Evolutionary conservation across 1,140 invertebrate species (phyloP).

Genomic region (Pseudobourletiella spinata): DNA sequence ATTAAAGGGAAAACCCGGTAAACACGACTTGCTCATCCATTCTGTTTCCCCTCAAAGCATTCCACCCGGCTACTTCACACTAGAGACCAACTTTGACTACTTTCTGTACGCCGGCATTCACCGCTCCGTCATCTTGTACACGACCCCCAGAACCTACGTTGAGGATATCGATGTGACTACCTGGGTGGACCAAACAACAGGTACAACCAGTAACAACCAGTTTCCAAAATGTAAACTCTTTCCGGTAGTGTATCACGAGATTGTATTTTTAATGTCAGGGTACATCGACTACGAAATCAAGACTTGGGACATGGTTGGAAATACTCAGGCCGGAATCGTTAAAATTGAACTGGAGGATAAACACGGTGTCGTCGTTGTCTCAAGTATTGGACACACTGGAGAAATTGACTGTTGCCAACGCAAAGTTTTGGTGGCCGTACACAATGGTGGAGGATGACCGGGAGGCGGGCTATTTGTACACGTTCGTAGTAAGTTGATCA

Average conservation of each 20-base stretch:
- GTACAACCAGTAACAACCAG: neutral
- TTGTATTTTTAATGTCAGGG: neutral
- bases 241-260: neutral
- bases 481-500: slow-evolving; percentile 40
- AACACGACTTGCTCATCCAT: slow-evolving; percentile 13
- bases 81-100: slow-evolving; percentile 52
- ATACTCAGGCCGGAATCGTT: neutral
- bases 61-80: slow-evolving; percentile 33
- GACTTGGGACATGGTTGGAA: neutral
- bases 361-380: slow-evolving; percentile 31
- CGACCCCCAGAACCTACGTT: slow-evolving; percentile 46
- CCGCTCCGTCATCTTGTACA: slow-evolving; percentile 50
- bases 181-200: slow-evolving; percentile 14
- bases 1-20: slow-evolving; percentile 21
- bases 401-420: slow-evolving; percentile 37
- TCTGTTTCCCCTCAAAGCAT: slow-evolving; percentile 15
- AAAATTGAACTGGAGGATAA: slow-evolving; percentile 36
- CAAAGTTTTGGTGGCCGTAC: slow-evolving; percentile 51
- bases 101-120: slow-evolving; percentile 61
- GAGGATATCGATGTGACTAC: slow-evolving; percentile 48
- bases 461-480: slow-evolving; percentile 47
- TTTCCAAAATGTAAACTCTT: neutral
- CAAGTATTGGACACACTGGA: slow-evolving; percentile 5
- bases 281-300: neutral
- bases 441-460: slow-evolving; percentile 41